phyloP scores from a whole-genome alignment of 2,113 vertebrate genomes.

The Kryptolebias marmoratus region DNA sequence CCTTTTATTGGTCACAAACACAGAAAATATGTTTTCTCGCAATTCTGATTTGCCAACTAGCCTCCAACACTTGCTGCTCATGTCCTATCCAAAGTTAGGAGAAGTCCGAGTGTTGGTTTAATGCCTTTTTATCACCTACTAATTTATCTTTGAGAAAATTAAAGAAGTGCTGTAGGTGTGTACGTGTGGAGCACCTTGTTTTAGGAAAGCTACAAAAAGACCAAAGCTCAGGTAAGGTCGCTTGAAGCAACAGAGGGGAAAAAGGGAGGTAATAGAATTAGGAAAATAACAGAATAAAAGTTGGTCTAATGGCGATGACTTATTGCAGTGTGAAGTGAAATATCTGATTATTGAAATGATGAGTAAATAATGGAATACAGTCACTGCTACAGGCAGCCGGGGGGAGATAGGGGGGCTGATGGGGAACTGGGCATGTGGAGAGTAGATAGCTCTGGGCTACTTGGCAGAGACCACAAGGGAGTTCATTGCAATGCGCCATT shows the following conservation, averaged over 20 bases:
- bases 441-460: slow-evolving; percentile 41
- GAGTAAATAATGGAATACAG: slow-evolving; percentile 13
- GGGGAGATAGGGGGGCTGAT: not conserved
- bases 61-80: too few species aligned
- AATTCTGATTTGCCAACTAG: too few species aligned
- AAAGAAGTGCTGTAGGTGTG: not conserved
- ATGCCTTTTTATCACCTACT: too few species aligned
- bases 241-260: not conserved
- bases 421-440: not conserved
- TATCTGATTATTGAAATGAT: slow-evolving; percentile 1
- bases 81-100: slow-evolving; percentile 6
- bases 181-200: too few species aligned
- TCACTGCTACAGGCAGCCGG: slow-evolving; percentile 15
- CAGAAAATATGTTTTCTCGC: too few species aligned
- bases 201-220: too few species aligned
- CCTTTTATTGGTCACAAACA: too few species aligned
- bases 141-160: not conserved
- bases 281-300: too few species aligned
- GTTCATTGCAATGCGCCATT: slow-evolving; percentile 49
- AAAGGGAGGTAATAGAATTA: not conserved
- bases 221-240: not conserved
- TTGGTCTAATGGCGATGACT: not conserved
- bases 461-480: slow-evolving; percentile 44
- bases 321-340: not conserved
- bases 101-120: slow-evolving; percentile 32